A percentile compares a stretch with the other conserved stretches of the same genome.
These are phyloP conservation scores for Actinernus sp. DNA, from an alignment of 92 coral and sea anemone species.

Conservation along the genomic window DNA sequence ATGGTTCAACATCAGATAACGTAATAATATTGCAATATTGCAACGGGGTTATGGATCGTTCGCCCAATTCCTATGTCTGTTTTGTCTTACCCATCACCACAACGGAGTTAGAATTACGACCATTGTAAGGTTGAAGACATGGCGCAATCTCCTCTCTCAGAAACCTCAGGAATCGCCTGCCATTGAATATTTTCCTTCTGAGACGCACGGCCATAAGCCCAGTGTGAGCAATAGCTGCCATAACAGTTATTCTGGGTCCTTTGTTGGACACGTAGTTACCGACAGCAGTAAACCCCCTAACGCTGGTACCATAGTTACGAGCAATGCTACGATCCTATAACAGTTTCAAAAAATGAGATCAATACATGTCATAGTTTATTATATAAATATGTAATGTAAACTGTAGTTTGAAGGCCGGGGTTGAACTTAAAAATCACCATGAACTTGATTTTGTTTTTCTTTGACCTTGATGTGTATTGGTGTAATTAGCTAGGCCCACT, in stretches of 20 bases:
- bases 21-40: no score
- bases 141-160: slow-evolving; percentile 31
- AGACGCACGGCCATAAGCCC: slow-evolving; percentile 36
- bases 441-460: no score
- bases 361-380: no score
- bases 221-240: slow-evolving; percentile 28
- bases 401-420: no score
- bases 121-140: slow-evolving; percentile 44
- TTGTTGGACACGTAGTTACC: slow-evolving; percentile 27
- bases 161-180: slow-evolving; percentile 15
- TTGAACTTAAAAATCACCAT: no score
- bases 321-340: slow-evolving; percentile 43
- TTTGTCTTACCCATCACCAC: slow-evolving; percentile 53
- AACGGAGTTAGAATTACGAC: slow-evolving; percentile 46
- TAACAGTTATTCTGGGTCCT: slow-evolving; percentile 35
- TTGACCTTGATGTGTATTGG: no score
- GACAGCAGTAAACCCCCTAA: slow-evolving; percentile 17
- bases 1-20: no score
- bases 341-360: no score
- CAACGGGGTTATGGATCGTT: no score
- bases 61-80: no score
- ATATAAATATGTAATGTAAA: no score
- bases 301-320: slow-evolving; percentile 30
- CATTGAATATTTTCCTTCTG: slow-evolving; percentile 10
- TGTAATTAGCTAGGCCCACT: no score